Conservation (phyloP, 2,888 invertebrate species). For the Erpobdella octoculata region DNA sequence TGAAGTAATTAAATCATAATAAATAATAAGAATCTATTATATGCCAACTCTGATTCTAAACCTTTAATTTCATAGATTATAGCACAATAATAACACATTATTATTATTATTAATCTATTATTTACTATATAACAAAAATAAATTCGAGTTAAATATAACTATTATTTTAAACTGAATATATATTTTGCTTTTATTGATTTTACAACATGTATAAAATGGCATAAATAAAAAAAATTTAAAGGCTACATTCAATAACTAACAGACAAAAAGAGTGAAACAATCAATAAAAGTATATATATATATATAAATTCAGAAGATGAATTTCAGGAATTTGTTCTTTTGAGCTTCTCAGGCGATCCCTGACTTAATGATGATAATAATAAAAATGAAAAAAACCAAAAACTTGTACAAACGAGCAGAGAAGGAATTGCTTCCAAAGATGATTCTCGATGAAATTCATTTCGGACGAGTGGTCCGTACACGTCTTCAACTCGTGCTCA, state of each 20-base stretch:
- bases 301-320: too few relatives aligned
- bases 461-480: slow-evolving; percentile 65
- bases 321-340: background rate
- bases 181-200: too few relatives aligned
- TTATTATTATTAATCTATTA: background rate
- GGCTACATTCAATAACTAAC: too few relatives aligned
- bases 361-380: background rate
- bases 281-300: too few relatives aligned
- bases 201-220: too few relatives aligned
- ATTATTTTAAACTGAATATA: too few relatives aligned
- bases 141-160: background rate
- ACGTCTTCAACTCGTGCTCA: slow-evolving; percentile 61
- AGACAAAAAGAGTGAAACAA: too few relatives aligned
- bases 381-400: background rate
- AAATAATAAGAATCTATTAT: background rate
- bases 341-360: background rate
- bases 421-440: slow-evolving; percentile 53
- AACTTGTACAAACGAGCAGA: slow-evolving; percentile 32
- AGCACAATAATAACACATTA: background rate
- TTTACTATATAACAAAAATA: background rate
- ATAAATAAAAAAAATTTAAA: too few relatives aligned
- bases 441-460: slow-evolving; percentile 67
- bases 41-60: too few relatives aligned
- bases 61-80: background rate
- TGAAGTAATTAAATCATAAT: background rate